These are phyloP conservation scores for Microcebus ravelobensis DNA, from an alignment of 2,113 vertebrate genomes.

Conservation along the genomic window DNA sequence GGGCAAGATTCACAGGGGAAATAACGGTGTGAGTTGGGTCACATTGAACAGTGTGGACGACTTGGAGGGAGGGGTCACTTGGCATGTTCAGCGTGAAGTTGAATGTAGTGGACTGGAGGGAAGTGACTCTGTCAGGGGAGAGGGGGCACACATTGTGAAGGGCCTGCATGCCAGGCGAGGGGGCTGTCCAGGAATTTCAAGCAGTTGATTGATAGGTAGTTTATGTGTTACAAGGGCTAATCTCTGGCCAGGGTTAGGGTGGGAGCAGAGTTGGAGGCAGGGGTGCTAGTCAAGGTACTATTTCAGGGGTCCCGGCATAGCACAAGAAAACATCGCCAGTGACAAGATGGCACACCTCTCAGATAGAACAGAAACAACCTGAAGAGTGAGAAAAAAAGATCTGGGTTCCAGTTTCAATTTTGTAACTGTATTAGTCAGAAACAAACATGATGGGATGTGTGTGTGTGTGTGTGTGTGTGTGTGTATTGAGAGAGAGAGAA, in stretches of 20 bases:
- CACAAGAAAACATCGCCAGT: not conserved
- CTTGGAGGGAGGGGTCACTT: not conserved
- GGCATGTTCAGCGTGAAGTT: fast-evolving
- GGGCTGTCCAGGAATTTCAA: not conserved
- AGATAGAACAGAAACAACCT: not conserved
- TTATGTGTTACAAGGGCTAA: not conserved
- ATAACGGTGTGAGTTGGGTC: not conserved
- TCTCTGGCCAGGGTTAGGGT: not conserved
- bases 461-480: not conserved
- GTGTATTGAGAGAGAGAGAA: not conserved
- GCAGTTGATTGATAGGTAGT: not conserved
- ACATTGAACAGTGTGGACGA: not conserved
- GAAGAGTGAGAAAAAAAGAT: not conserved
- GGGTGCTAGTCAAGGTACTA: not conserved
- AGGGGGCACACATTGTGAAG: not conserved
- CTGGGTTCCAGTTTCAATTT: not conserved
- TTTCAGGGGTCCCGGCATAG: not conserved
- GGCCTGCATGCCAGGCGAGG: not conserved
- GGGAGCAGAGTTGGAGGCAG: not conserved
- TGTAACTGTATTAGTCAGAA: not conserved
- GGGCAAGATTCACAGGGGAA: not conserved
- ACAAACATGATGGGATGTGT: not conserved
- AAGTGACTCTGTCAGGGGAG: not conserved
- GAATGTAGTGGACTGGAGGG: not conserved
- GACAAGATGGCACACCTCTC: not conserved